Evolutionary conservation across 2,113 vertebrate genomes (phyloP).

Genomic region (Phocoena sinus): DNA sequence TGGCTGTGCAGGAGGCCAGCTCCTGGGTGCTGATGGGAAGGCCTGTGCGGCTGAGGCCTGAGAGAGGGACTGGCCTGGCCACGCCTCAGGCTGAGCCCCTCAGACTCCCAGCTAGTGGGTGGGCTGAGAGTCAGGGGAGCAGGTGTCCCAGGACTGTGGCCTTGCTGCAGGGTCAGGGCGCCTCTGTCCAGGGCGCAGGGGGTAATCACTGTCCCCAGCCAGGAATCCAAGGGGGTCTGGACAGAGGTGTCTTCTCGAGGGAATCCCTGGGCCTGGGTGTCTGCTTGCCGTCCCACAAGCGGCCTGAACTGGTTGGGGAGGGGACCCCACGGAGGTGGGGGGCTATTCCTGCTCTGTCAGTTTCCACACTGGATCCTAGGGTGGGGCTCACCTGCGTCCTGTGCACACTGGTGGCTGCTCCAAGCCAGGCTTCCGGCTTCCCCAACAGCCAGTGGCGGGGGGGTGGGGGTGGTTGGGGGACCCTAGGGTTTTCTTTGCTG

Average conservation of each 20-base stretch:
- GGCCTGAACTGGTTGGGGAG: neutral
- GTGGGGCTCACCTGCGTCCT: neutral
- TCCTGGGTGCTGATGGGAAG: too few relatives aligned
- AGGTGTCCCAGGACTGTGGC: neutral
- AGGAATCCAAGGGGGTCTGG: neutral
- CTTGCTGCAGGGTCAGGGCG: neutral
- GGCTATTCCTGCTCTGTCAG: neutral
- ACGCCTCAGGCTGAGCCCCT: neutral
- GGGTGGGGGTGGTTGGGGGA: too few relatives aligned
- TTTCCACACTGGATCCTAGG: neutral
- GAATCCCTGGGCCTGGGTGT: neutral
- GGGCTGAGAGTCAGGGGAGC: neutral
- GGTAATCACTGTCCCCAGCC: neutral
- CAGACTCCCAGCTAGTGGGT: neutral
- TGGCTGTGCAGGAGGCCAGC: too few relatives aligned
- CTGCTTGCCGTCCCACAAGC: neutral
- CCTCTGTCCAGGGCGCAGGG: neutral
- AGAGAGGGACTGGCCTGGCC: too few relatives aligned
- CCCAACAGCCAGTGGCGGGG: neutral
- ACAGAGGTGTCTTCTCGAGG: neutral
- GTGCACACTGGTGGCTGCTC: neutral
- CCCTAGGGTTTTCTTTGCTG: neutral
- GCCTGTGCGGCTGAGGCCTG: too few relatives aligned
- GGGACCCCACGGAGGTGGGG: neutral
- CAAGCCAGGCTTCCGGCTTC: neutral